These are phyloP conservation scores for Rhynchotus rufescens DNA, from an alignment of 2,797 vertebrate genomes.

Conservation along the genomic window DNA sequence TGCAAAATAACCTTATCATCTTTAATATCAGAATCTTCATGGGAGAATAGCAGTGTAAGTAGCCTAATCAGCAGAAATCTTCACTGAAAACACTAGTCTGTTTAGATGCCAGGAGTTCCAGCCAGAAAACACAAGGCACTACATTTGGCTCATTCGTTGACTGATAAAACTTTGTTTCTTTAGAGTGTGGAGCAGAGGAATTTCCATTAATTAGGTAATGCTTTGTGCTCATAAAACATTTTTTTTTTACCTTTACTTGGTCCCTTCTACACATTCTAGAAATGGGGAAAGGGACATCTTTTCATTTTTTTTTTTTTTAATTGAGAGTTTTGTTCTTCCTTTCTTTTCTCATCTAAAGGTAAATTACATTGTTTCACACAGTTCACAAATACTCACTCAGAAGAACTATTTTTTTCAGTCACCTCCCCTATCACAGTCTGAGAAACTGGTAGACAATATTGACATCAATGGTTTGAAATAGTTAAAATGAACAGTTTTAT, in stretches of 20 bases:
- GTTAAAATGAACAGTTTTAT: slow-evolving; percentile 50
- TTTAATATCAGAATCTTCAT: not conserved
- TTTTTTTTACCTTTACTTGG: not conserved
- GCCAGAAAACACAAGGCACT: not conserved
- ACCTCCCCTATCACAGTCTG: not conserved
- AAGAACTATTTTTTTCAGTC: not conserved
- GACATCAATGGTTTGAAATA: not conserved
- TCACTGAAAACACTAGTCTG: not conserved
- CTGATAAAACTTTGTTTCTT: not conserved
- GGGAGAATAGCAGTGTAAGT: not conserved
- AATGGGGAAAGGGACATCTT: not conserved
- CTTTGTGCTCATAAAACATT: not conserved
- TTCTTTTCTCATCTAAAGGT: not conserved
- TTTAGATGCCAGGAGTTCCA: not conserved
- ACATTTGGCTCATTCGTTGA: not conserved
- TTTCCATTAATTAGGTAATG: not conserved
- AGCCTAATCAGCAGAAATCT: not conserved
- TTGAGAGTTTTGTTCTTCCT: not conserved
- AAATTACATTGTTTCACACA: not conserved
- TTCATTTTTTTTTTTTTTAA: no score
- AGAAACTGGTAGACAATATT: not conserved
- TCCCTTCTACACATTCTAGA: not conserved
- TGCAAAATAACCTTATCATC: not conserved
- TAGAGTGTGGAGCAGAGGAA: not conserved
- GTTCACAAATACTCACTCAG: not conserved